These are phyloP conservation scores for Tubulanus polymorphus DNA, from an alignment of 2,888 invertebrate species.

Conservation along the genomic window DNA sequence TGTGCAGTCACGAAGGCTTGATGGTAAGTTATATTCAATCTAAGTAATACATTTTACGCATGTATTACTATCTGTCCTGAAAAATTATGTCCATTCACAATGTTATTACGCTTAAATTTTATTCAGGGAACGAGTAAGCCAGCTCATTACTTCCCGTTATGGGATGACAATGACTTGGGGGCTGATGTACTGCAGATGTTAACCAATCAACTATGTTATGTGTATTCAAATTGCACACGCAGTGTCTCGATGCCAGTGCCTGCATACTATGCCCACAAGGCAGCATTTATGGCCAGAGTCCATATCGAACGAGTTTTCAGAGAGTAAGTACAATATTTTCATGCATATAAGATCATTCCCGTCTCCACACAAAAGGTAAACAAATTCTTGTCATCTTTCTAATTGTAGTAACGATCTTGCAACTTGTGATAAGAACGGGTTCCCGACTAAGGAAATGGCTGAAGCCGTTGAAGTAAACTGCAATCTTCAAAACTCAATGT, in stretches of 20 bases:
- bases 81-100: too few species aligned
- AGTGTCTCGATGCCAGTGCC: constrained; percentile 23
- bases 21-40: too few species aligned
- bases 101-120: too few species aligned
- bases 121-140: constrained; percentile 23
- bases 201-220: constrained; percentile 22
- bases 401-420: not conserved
- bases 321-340: not conserved
- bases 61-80: too few species aligned
- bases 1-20: constrained; percentile 16
- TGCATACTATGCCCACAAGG: constrained; percentile 16
- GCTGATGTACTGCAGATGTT: constrained; percentile 22
- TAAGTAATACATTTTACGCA: too few species aligned
- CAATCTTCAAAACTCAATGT: not conserved
- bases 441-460: not conserved
- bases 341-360: too few species aligned
- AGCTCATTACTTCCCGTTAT: constrained; percentile 22
- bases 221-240: constrained; percentile 22
- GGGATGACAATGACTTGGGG: constrained; percentile 23
- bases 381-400: not conserved
- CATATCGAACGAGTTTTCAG: not conserved
- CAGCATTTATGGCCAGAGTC: constrained; percentile 16
- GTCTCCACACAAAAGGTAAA: not conserved
- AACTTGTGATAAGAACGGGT: not conserved
- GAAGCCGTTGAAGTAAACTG: not conserved